phyloP scores from a whole-genome alignment of 2,797 vertebrate genomes.

The Micrastur ruficollis region DNA sequence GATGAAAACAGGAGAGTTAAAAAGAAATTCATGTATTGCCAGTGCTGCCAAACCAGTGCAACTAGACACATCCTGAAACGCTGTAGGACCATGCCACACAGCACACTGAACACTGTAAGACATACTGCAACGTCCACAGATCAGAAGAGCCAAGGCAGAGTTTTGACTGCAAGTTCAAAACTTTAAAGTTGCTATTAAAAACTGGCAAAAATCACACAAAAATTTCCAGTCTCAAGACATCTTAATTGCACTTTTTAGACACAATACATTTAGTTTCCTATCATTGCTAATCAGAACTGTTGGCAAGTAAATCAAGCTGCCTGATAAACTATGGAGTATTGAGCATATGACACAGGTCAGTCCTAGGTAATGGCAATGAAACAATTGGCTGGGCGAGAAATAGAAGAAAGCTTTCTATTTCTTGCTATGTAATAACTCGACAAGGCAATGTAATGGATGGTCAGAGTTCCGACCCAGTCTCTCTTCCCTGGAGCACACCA shows the following conservation, averaged over 20 bases:
- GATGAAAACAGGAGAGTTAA: background rate
- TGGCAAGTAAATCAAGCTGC: background rate
- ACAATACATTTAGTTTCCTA: background rate
- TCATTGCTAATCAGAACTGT: background rate
- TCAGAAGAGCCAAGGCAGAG: background rate
- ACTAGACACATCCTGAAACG: background rate
- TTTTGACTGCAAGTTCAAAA: background rate
- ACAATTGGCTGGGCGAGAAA: background rate
- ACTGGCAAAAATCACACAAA: background rate
- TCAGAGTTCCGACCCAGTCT: background rate
- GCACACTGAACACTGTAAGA: background rate
- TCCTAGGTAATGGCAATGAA: background rate
- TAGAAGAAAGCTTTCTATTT: background rate
- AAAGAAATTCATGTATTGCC: background rate
- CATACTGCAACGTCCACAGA: background rate
- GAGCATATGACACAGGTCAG: background rate
- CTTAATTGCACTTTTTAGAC: background rate
- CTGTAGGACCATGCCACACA: background rate
- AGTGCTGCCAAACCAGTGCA: background rate
- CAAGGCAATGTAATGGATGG: accelerated
- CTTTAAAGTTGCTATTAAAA: background rate
- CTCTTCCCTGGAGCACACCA: background rate
- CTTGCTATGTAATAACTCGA: background rate
- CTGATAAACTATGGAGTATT: background rate
- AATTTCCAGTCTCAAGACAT: background rate